These are phyloP conservation scores for Brachyhypopomus occidentalis DNA, from an alignment of 2,113 vertebrate genomes.

Conservation along the genomic window DNA sequence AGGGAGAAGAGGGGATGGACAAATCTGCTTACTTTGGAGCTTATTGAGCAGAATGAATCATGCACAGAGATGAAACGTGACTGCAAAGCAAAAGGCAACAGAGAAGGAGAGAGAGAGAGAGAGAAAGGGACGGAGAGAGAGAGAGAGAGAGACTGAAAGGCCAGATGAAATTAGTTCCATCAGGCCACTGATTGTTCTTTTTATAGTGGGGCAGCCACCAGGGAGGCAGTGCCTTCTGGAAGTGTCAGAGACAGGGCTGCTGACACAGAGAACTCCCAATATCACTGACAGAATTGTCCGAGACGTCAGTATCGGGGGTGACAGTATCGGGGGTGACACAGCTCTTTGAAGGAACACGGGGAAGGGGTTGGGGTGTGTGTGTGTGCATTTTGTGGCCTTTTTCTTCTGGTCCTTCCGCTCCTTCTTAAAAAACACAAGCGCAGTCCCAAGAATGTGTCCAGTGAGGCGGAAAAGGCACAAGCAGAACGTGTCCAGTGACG, in stretches of 20 bases:
- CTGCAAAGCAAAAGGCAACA: conserved; percentile 76
- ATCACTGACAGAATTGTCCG: conserved; percentile 73
- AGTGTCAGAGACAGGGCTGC: conserved; percentile 63
- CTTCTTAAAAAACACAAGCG: neutral
- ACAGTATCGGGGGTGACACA: conserved; percentile 70
- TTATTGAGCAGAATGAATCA: conserved; percentile 83
- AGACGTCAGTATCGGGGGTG: conserved; percentile 73
- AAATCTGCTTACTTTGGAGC: conserved; percentile 84
- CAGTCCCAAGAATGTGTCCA: no score
- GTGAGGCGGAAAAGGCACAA: no score
- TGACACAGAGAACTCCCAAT: conserved; percentile 72
- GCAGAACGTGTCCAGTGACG: no score
- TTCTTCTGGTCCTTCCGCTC: conserved; percentile 28
- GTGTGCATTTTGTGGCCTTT: conserved; percentile 37
- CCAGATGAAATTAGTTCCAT: conserved; percentile 75
- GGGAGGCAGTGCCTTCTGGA: conserved; percentile 67
- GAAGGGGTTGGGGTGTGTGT: conserved; percentile 56
- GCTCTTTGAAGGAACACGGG: conserved; percentile 50
- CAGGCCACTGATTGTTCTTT: conserved; percentile 72
- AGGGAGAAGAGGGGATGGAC: conserved; percentile 66
- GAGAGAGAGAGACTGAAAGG: conserved; percentile 62
- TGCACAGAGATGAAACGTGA: conserved; percentile 76
- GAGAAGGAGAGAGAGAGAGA: conserved; percentile 49
- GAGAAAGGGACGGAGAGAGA: conserved; percentile 54
- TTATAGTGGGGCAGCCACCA: conserved; percentile 69